These are phyloP conservation scores for Onychomys torridus DNA, from an alignment of 2,797 vertebrate genomes.

Conservation along the genomic window DNA sequence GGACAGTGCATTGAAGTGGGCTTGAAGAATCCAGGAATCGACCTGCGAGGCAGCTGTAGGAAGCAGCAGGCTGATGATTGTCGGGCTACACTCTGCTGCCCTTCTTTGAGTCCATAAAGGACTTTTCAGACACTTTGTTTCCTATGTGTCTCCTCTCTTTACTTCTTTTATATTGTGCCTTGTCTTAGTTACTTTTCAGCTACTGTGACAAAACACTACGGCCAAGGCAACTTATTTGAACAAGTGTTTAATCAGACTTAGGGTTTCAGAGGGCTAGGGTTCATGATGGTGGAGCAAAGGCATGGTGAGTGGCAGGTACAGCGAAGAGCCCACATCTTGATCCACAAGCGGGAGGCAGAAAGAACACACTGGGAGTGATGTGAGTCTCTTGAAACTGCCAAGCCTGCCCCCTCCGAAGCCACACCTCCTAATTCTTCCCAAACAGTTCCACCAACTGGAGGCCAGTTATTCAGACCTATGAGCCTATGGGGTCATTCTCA, in stretches of 20 bases:
- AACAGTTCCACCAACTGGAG: neutral
- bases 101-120: neutral
- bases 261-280: neutral
- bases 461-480: neutral
- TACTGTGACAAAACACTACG: neutral
- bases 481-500: neutral
- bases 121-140: neutral
- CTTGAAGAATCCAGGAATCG: slow-evolving; percentile 12
- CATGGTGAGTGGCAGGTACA: neutral
- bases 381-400: neutral
- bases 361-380: neutral
- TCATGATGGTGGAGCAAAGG: neutral
- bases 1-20: neutral
- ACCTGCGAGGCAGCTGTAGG: neutral
- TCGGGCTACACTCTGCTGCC: neutral
- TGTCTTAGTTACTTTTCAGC: neutral
- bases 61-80: neutral
- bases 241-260: neutral
- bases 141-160: neutral
- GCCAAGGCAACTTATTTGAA: neutral
- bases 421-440: neutral
- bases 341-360: neutral
- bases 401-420: neutral
- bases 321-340: neutral
- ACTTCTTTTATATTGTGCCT: slow-evolving; percentile 1